Base-by-base conservation (phyloP, 2,888 invertebrate species). In the Coelopa pilipes region DNA sequence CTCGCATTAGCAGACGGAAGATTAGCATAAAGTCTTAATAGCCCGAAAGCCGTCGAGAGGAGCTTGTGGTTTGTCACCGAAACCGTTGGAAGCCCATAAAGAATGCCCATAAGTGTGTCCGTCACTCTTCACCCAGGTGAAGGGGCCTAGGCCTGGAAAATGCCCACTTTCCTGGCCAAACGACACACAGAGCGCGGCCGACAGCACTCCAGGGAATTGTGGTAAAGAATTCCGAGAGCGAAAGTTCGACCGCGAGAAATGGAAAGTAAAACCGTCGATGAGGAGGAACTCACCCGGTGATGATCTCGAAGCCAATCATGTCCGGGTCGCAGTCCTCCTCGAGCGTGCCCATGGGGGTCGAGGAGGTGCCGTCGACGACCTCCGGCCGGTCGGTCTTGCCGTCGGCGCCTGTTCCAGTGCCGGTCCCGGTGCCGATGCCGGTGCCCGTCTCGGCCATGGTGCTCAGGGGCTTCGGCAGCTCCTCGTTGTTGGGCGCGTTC, bases 301-400 rank as follows among this genome's bases (percentile, higher is more conserved):
- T 93, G 84, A 97, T 91, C 89, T 97, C 96, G 88, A 96, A 97
- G 81, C 96, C 95, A 83, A 95, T 93, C 93, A 95, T 94, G 89
- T 96, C 95, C 74, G 94, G 92, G 88, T 96, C 95, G 87, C 95
- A 96, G 88, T 95, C 95, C 85, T 95, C 95, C 76, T 87, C 87
- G 69, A 82, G 79, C 79, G 79, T 77, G 70, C 75, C 79, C 45
- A 74, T 49, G 76, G 81, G 77, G 78, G 76, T 21, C 72, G 70
- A 49, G 17, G 71, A 53, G 5, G 70, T 55, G 70, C 60, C 63
- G 72, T 70, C 21, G 68, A 72, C 63, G 5, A 74, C 79, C 10
- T 81, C 79, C 24, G 84, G 79, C 70, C 80, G 79, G 74, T 86
- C 85, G 13, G 82, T 82, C 77, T 86, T 86, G 12, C 82, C 78